Conservation (phyloP, 1,140 invertebrate species). For the Ridgeia piscesae region DNA sequence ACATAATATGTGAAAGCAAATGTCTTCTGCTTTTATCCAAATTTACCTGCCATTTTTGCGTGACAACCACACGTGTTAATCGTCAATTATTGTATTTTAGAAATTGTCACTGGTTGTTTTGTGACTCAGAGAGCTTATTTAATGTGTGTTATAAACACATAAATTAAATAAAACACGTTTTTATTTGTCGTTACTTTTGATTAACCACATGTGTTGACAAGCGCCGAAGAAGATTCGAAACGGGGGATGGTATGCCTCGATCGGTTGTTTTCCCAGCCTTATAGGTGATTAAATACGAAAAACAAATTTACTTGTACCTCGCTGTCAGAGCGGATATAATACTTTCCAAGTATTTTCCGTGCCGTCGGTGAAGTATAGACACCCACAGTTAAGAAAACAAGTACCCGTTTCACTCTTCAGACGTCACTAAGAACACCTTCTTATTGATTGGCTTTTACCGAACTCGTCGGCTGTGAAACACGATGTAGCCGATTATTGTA, state of each 20-base stretch:
- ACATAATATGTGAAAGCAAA: too few species aligned
- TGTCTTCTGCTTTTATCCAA: too few species aligned
- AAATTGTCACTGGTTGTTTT: too few species aligned
- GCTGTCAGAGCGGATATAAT: not conserved
- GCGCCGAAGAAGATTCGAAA: too few species aligned
- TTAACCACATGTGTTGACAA: too few species aligned
- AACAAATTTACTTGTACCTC: not conserved
- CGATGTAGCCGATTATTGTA: not conserved
- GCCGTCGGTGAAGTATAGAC: not conserved
- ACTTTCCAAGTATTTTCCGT: not conserved
- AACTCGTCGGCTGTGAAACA: not conserved
- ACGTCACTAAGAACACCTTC: not conserved
- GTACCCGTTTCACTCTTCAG: not conserved
- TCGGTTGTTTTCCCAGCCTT: not conserved
- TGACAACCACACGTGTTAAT: too few species aligned
- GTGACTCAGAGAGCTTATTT: too few species aligned
- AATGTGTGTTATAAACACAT: too few species aligned
- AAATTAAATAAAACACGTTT: too few species aligned
- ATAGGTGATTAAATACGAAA: not conserved
- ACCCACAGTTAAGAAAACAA: not conserved
- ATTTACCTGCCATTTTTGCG: too few species aligned
- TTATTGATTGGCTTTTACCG: not conserved
- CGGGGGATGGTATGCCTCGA: not conserved
- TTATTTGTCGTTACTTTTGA: too few species aligned
- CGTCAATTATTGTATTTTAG: too few species aligned